These are phyloP conservation scores for Lepilemur ruficaudatus DNA, from an alignment of 2,797 vertebrate genomes.

Conservation along the genomic window DNA sequence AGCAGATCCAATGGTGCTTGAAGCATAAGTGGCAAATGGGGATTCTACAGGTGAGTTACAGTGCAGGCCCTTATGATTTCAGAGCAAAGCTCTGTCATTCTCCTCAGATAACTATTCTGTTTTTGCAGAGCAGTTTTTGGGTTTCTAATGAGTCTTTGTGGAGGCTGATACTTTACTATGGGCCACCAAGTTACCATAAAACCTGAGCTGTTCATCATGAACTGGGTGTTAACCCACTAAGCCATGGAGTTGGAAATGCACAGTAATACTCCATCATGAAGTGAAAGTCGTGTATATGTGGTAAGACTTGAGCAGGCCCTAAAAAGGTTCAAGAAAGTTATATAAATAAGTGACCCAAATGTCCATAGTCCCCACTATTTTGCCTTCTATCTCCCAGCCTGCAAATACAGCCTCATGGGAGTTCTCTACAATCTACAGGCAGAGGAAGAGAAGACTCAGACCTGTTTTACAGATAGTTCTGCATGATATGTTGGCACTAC, in stretches of 20 bases:
- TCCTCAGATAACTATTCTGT: background rate
- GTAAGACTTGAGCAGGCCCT: background rate
- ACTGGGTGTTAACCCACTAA: background rate
- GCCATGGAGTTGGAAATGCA: background rate
- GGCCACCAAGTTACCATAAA: background rate
- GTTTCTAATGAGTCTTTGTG: background rate
- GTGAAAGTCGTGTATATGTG: background rate
- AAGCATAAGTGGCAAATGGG: background rate
- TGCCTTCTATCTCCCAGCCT: background rate
- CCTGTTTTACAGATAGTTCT: background rate
- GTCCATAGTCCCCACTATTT: background rate
- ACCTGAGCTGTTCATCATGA: background rate
- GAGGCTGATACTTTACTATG: background rate
- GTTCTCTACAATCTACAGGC: background rate
- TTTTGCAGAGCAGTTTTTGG: background rate
- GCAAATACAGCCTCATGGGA: background rate
- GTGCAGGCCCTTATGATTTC: background rate
- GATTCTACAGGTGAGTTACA: background rate
- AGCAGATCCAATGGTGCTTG: background rate
- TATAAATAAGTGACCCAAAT: background rate
- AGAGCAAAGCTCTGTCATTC: background rate
- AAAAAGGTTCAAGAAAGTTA: background rate
- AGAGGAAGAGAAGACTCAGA: background rate
- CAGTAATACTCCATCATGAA: background rate
- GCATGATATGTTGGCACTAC: background rate